phyloP scores from a whole-genome alignment of 2,888 invertebrate genomes.

The Stenurella melanura region DNA sequence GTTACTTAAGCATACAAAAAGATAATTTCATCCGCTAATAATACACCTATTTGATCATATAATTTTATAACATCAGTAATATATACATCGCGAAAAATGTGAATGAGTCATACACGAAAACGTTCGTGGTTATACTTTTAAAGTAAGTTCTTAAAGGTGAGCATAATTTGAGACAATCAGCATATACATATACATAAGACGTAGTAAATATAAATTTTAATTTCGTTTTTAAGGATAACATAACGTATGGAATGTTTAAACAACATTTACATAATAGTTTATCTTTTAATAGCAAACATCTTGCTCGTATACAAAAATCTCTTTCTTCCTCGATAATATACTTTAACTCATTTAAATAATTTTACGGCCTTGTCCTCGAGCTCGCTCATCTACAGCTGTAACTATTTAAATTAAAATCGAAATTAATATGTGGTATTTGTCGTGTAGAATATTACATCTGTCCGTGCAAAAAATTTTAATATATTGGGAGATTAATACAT shows the following conservation, averaged over 20 bases:
- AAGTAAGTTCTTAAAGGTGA: not conserved
- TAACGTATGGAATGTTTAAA: constrained; percentile 7
- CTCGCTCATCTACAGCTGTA: not conserved
- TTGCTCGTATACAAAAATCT: not conserved
- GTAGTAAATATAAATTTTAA: not conserved
- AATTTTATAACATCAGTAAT: not conserved
- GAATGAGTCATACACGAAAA: not conserved
- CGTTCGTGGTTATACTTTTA: not conserved
- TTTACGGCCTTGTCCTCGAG: not conserved
- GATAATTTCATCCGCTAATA: too few relatives aligned
- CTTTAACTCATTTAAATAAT: not conserved
- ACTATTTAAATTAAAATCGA: not conserved
- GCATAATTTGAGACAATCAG: not conserved
- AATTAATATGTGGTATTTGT: not conserved
- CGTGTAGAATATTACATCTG: too few relatives aligned
- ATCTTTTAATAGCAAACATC: constrained; percentile 1
- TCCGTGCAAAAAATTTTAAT: too few relatives aligned
- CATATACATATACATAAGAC: not conserved
- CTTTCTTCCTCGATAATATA: not conserved
- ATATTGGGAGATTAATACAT: too few relatives aligned
- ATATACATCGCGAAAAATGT: not conserved
- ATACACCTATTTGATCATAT: too few relatives aligned
- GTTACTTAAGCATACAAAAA: too few relatives aligned
- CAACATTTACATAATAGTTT: constrained; percentile 7
- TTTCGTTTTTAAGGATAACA: constrained; percentile 2